Percentiles rank a stretch among this genome's conserved stretches.
Conservation (phyloP, 2,113 vertebrate species). For the Leptobrachium ailaonicum region DNA sequence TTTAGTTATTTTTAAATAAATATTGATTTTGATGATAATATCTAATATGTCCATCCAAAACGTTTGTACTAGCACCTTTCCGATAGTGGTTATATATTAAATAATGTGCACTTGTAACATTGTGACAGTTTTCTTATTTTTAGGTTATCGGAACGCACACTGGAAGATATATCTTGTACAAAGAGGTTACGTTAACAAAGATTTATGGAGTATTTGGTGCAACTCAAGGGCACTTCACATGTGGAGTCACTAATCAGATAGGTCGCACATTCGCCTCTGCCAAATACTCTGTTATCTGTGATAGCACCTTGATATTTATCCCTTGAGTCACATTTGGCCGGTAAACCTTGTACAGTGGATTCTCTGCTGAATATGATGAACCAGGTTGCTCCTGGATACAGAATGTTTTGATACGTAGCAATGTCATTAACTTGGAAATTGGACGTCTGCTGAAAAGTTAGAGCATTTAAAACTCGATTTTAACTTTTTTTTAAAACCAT, state of each 20-base stretch:
- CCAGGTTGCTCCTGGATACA: background rate
- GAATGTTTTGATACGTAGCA: background rate
- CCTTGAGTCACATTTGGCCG: background rate
- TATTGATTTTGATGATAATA: no score
- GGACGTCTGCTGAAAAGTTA: no score
- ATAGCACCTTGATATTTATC: background rate
- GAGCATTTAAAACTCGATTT: no score
- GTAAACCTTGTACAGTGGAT: background rate
- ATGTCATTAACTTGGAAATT: no score
- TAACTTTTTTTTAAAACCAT: no score
- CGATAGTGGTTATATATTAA: background rate
- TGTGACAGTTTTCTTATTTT: background rate
- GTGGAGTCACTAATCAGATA: background rate
- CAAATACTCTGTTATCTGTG: background rate
- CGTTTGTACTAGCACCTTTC: background rate
- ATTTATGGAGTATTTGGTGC: background rate
- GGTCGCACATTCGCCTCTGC: background rate
- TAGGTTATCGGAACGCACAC: background rate
- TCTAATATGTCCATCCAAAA: no score
- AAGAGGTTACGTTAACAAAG: background rate
- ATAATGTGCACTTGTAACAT: background rate
- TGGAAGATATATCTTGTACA: background rate
- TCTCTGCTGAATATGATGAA: background rate
- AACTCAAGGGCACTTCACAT: background rate
- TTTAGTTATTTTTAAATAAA: no score